Percentiles rank a stretch among this genome's conserved stretches.
Evolutionary conservation across 2,797 vertebrate species (phyloP).

Genomic region (Ateles fusciceps): DNA sequence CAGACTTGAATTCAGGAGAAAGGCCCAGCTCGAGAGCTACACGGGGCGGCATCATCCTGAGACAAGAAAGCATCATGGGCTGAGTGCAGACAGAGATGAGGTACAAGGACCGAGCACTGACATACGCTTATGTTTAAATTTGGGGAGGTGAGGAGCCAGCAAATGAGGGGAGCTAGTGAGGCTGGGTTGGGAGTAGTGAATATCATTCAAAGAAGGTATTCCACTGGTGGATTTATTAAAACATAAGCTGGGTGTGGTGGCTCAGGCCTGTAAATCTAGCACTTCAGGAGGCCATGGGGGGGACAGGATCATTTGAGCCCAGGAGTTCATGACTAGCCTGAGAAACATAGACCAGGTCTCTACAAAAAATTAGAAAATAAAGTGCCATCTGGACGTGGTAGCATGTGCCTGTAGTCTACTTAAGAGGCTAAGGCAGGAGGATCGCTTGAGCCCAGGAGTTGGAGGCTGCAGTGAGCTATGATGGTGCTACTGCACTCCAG

Average conservation of each 20-base stretch:
- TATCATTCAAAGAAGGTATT: not conserved
- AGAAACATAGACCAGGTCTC: not conserved
- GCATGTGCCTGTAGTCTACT: not conserved
- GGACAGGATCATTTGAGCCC: not conserved
- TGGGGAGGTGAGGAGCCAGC: not conserved
- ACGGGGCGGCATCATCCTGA: not conserved
- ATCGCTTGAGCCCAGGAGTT: not conserved
- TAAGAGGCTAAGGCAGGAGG: not conserved
- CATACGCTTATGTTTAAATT: not conserved
- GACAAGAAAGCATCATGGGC: not conserved
- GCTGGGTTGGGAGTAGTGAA: not conserved
- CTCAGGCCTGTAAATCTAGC: not conserved
- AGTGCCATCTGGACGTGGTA: not conserved
- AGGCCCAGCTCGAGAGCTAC: not conserved
- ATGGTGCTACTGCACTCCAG: not conserved
- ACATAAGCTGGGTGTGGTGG: not conserved
- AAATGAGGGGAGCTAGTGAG: not conserved
- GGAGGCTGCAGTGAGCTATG: too few relatives aligned
- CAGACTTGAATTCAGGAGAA: not conserved
- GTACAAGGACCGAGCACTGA: not conserved
- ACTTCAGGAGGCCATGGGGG: too few relatives aligned
- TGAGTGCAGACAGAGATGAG: not conserved
- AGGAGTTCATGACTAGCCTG: not conserved
- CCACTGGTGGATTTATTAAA: too few relatives aligned
- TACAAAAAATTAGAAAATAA: not conserved